These are phyloP conservation scores for Enteromius trimaculatus DNA, from an alignment of 2,797 vertebrate genomes.

Conservation along the genomic window DNA sequence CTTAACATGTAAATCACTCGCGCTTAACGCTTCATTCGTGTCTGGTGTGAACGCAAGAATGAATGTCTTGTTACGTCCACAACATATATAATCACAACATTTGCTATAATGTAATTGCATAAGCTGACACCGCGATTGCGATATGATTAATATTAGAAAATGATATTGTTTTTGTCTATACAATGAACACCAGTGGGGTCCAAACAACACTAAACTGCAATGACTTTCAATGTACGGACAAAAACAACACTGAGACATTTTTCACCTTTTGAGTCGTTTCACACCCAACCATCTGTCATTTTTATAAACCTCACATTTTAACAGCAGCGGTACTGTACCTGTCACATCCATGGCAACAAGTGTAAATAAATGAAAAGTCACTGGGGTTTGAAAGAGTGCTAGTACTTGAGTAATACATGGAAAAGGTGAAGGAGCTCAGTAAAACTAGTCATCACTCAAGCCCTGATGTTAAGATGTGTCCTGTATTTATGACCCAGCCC, in stretches of 20 bases:
- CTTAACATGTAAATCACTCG: no score
- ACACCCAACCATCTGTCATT: slow-evolving; percentile 11
- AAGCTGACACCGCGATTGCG: no score
- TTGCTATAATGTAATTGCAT: no score
- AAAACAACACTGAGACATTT: not conserved
- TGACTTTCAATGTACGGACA: not conserved
- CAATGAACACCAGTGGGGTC: not conserved
- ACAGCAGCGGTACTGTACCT: not conserved
- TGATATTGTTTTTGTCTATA: not conserved
- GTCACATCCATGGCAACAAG: slow-evolving; percentile 42
- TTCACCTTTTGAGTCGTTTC: not conserved
- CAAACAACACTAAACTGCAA: not conserved
- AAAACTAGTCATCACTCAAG: slow-evolving; percentile 44
- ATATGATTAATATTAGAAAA: not conserved
- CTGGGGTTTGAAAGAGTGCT: not conserved
- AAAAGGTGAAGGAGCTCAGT: slow-evolving; percentile 45
- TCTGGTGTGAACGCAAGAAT: no score
- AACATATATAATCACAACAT: no score
- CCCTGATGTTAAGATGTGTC: slow-evolving; percentile 43
- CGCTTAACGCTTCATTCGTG: no score
- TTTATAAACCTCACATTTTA: not conserved
- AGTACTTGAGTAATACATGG: slow-evolving; percentile 30
- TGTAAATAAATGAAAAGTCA: slow-evolving; percentile 46
- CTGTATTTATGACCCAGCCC: slow-evolving; percentile 52
- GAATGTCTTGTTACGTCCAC: no score